A percentile compares a stretch with the other conserved stretches of the same genome.
Evolutionary conservation across 2,797 vertebrate genomes (phyloP).

Genomic region (Sibirionetta formosa): DNA sequence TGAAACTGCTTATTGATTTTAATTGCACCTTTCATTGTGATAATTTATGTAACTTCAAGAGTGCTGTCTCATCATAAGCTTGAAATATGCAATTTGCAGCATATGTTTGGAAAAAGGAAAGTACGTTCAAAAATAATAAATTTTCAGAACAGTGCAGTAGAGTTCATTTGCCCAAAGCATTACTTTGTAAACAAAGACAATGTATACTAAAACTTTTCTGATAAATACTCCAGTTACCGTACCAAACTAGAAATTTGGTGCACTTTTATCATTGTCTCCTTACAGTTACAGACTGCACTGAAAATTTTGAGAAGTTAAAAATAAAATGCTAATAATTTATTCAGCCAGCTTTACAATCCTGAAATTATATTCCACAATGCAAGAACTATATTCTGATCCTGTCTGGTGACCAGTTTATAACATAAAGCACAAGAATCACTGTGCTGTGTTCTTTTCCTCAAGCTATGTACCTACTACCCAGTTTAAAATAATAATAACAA

Average conservation of each 20-base stretch:
- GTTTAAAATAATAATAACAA: background rate
- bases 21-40: constrained; percentile 44
- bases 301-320: background rate
- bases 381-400: background rate
- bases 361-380: background rate
- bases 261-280: background rate
- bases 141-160: background rate
- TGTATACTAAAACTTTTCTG: background rate
- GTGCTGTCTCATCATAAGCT: background rate
- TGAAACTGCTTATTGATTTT: constrained; percentile 51
- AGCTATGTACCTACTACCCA: background rate
- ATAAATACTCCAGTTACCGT: background rate
- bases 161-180: background rate
- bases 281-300: background rate
- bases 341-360: background rate
- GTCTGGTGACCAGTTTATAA: background rate
- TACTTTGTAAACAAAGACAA: background rate
- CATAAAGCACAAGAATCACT: background rate
- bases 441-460: background rate
- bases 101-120: constrained; percentile 5
- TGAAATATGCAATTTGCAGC: constrained; percentile 34
- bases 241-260: background rate
- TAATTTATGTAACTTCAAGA: constrained; percentile 35
- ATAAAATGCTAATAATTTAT: background rate
- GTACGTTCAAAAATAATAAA: background rate